Evolutionary conservation across 2,888 invertebrate genomes (phyloP).

Genomic region (Cybosia mesomella): DNA sequence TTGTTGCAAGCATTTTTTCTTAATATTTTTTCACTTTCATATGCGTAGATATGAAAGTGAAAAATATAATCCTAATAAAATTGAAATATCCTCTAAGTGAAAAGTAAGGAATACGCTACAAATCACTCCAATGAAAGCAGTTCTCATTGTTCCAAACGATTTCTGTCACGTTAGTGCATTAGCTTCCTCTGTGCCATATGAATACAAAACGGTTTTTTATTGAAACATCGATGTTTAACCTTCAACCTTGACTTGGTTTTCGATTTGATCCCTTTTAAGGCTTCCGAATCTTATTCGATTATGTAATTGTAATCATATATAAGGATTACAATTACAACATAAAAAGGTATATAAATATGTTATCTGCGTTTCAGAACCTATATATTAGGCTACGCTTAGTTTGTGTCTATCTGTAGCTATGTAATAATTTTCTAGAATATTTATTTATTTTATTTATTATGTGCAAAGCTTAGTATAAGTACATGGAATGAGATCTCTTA

Average conservation of each 20-base stretch:
- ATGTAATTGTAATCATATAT: neutral
- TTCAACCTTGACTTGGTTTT: neutral
- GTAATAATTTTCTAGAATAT: no score
- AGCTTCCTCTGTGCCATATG: slow-evolving; percentile 39
- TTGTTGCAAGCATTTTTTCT: neutral
- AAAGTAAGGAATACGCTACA: slow-evolving; percentile 35
- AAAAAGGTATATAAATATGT: neutral
- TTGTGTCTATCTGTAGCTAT: neutral
- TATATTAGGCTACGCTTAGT: neutral
- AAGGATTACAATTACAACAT: neutral
- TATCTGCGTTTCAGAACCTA: neutral
- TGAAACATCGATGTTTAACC: slow-evolving; percentile 30
- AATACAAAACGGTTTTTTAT: slow-evolving; percentile 37
- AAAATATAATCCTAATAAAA: neutral
- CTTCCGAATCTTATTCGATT: no score
- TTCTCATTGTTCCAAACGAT: slow-evolving; percentile 28
- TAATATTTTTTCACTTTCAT: neutral
- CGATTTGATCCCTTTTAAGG: neutral
- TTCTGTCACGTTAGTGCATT: slow-evolving; percentile 47
- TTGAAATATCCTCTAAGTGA: slow-evolving; percentile 33
- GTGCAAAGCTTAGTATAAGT: no score
- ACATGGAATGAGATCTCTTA: neutral
- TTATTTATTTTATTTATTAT: no score
- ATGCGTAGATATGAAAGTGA: no score
- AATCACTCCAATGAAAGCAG: slow-evolving; percentile 38